Conservation (phyloP, 1,140 invertebrate genomes). For the Goniozus legneri region DNA sequence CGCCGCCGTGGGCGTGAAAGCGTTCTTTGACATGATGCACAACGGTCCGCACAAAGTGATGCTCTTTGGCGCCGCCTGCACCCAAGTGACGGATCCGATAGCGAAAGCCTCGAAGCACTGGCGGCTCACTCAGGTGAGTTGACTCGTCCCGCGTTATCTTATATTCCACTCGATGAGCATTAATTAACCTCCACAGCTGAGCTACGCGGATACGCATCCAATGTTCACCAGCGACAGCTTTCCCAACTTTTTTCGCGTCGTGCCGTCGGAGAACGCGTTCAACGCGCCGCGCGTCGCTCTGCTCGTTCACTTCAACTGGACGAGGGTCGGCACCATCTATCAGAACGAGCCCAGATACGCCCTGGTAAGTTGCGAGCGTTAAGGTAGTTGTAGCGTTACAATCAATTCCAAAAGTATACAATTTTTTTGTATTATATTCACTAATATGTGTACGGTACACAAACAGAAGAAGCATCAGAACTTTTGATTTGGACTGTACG, state of each 20-base stretch:
- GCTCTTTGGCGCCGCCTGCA: slow-evolving; percentile 95
- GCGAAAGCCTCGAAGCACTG: slow-evolving; percentile 96
- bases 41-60: slow-evolving; percentile 86
- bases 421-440: too few species aligned
- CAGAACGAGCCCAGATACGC: slow-evolving; percentile 94
- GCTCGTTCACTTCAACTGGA: slow-evolving; percentile 94
- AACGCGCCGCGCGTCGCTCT: slow-evolving; percentile 87
- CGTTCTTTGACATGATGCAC: slow-evolving; percentile 98
- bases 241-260: slow-evolving; percentile 94
- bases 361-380: slow-evolving; percentile 74
- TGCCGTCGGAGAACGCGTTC: slow-evolving; percentile 93
- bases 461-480: too few species aligned
- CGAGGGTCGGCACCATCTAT: slow-evolving; percentile 92
- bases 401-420: too few species aligned
- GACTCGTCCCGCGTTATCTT: too few species aligned
- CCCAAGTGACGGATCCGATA: slow-evolving; percentile 94
- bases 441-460: too few species aligned
- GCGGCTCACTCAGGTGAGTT: slow-evolving; percentile 89
- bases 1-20: slow-evolving; percentile 95
- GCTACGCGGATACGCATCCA: slow-evolving; percentile 97
- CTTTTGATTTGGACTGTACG: too few species aligned
- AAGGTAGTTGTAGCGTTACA: too few species aligned
- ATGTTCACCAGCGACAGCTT: slow-evolving; percentile 94
- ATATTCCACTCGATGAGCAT: too few species aligned
- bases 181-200: slow-evolving; percentile 67